Base-by-base conservation (phyloP, 1,140 invertebrate genomes). In the Nasonia vitripennis region DNA sequence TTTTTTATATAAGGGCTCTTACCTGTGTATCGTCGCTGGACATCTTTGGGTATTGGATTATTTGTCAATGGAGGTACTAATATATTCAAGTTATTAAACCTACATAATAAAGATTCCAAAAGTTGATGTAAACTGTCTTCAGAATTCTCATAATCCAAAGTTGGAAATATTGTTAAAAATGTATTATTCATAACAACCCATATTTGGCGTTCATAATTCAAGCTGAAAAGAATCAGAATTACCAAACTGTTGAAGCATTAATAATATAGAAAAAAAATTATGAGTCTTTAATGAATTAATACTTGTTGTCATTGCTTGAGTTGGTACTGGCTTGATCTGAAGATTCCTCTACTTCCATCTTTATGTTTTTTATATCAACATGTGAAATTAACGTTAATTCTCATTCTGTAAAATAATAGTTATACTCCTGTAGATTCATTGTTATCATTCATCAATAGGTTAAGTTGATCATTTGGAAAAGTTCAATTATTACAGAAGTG, bases 171-270 rank as follows among this genome's bases (percentile, higher is more conserved):
- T 2, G 87, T 86, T 34, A 90, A 87, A 68, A 92, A 86, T 48
- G 91, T 90, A 51, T 85, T 89, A 31, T 92, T 90, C 7, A 92
- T 90, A 10, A 88, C 88, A 73, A 83, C 86, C 91, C 91, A 92
- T 81, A 91, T 90, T 87, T 51, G 87, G 87, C 12, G 86, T 14
- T 89, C 84, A 81, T 87, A 71, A 11, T 87, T 88, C 17, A 78
- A 62, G 83, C 87, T 87, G 27, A 62, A 78, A 82, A 27, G 10
- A 75, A 55, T 55, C 6, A 51, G 9, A 70, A 75, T 37, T 75
- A 45, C 5, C 1, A 34, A 75, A 34, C 23, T 41, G 2, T 75
- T 75, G 6, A 9, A 73, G 10, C 5, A 73, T 37, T 73, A 5
- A 34, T 73, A 41, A 45, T n/a, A 75, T 41, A 75, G 6, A 1